Percentiles rank a stretch among this genome's conserved stretches.
phyloP scores from a whole-genome alignment of 2,888 invertebrate species.

The Plebejus argus region DNA sequence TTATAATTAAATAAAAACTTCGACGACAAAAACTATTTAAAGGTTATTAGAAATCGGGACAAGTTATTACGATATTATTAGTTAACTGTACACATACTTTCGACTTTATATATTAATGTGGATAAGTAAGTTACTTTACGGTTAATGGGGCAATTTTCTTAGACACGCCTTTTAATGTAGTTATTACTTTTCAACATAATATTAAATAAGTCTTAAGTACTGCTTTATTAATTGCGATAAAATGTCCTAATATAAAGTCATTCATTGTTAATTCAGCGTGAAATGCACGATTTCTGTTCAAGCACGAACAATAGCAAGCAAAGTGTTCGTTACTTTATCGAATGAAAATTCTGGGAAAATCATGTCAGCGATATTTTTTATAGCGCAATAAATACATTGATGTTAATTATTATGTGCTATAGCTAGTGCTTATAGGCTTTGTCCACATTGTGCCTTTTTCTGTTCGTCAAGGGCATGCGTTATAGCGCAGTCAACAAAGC shows the following conservation, averaged over 20 bases:
- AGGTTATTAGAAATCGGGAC: slow-evolving; percentile 54
- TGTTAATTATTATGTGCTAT: no score
- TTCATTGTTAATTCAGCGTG: slow-evolving; percentile 14
- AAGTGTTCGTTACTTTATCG: neutral
- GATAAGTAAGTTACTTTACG: neutral
- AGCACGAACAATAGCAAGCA: neutral
- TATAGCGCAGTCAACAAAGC: no score
- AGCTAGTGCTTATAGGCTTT: no score
- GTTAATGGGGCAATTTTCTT: neutral
- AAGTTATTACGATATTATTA: slow-evolving; percentile 33
- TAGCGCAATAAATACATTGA: no score
- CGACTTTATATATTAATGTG: neutral
- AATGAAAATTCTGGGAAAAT: neutral
- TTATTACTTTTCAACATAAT: neutral
- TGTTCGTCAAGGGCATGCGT: no score
- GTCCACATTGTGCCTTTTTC: no score
- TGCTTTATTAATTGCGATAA: slow-evolving; percentile 11
- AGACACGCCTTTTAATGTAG: neutral
- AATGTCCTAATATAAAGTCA: slow-evolving; percentile 5
- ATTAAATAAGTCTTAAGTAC: neutral
- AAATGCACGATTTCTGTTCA: slow-evolving; percentile 14
- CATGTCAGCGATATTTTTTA: neutral
- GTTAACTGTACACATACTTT: neutral
- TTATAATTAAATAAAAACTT: slow-evolving; percentile 48
- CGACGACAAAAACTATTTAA: slow-evolving; percentile 49